Conservation (phyloP, 2,888 invertebrate species). For the Ephialtes manifestator region DNA sequence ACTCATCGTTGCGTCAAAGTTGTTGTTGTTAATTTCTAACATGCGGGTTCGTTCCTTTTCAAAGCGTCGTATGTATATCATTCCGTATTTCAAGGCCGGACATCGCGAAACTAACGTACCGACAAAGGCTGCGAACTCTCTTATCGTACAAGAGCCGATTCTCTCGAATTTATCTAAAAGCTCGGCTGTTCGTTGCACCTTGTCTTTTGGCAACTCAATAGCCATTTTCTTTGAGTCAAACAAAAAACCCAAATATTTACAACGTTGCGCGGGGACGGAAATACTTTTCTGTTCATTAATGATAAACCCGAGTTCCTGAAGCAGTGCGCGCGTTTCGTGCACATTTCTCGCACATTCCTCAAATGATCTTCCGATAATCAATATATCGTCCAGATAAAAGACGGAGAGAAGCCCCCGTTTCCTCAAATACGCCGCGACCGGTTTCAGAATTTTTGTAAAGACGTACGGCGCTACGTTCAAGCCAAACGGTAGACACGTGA, state of each 20-base stretch:
- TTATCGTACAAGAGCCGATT: slow-evolving; percentile 2
- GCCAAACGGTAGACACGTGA: slow-evolving; percentile 41
- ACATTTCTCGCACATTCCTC: slow-evolving; percentile 29
- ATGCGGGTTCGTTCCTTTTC: slow-evolving; percentile 20
- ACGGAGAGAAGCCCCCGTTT: slow-evolving; percentile 38
- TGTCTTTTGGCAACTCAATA: not conserved
- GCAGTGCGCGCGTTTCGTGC: slow-evolving; percentile 9
- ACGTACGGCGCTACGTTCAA: slow-evolving; percentile 36
- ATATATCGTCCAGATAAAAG: slow-evolving; percentile 47
- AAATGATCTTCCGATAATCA: slow-evolving; percentile 25
- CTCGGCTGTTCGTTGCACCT: slow-evolving; percentile 8
- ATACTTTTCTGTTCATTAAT: slow-evolving; percentile 17
- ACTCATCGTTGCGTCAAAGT: slow-evolving; percentile 39
- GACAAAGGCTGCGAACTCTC: slow-evolving; percentile 39
- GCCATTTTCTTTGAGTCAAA: slow-evolving; percentile 22
- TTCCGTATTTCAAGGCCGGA: slow-evolving; percentile 42
- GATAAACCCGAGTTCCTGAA: slow-evolving; percentile 43
- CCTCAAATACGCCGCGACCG: slow-evolving; percentile 33
- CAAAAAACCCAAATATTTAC: slow-evolving; percentile 41
- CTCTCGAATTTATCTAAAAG: not conserved
- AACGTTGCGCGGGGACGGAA: slow-evolving; percentile 22
- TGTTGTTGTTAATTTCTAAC: slow-evolving; percentile 28
- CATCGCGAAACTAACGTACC: slow-evolving; percentile 30
- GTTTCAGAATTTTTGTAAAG: slow-evolving; percentile 48
- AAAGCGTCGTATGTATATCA: slow-evolving; percentile 21